Conservation (phyloP, 1,140 invertebrate genomes). For the Calosoma granatense region DNA sequence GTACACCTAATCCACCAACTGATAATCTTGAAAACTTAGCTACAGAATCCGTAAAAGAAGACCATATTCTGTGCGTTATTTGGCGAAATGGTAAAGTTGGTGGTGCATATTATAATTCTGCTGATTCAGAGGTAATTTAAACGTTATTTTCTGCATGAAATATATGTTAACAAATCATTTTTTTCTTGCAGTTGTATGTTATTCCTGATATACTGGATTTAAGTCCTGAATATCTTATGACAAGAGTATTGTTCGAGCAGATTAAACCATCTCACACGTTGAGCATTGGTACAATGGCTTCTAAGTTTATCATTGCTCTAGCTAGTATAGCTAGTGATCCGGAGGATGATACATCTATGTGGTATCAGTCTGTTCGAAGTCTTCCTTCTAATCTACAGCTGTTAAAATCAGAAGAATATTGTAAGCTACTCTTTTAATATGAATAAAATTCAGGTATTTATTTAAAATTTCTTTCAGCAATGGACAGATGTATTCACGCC, state of each 20-base stretch:
- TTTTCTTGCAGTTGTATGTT: slow-evolving; percentile 40
- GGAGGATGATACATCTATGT: slow-evolving; percentile 20
- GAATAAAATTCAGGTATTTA: slow-evolving; percentile 12
- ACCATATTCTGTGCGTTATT: slow-evolving; percentile 35
- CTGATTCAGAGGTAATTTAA: slow-evolving; percentile 47
- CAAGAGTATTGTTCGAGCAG: slow-evolving; percentile 41
- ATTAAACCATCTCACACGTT: neutral
- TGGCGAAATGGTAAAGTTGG: slow-evolving; percentile 45
- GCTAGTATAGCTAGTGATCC: slow-evolving; percentile 35
- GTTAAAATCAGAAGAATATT: slow-evolving; percentile 45
- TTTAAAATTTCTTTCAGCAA: slow-evolving; percentile 35
- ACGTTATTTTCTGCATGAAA: slow-evolving; percentile 36
- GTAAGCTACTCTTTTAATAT: slow-evolving; percentile 34
- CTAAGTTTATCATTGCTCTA: slow-evolving; percentile 44
- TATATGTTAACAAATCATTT: slow-evolving; percentile 14
- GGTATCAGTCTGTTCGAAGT: slow-evolving; percentile 28
- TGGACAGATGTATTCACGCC: slow-evolving; percentile 49
- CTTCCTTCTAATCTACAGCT: slow-evolving; percentile 37
- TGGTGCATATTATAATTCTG: slow-evolving; percentile 57
- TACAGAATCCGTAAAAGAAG: too few species aligned
- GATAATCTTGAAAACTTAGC: too few species aligned
- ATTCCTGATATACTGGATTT: slow-evolving; percentile 51
- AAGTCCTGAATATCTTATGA: slow-evolving; percentile 45
- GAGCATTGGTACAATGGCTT: slow-evolving; percentile 42
- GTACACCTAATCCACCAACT: too few species aligned